These are phyloP conservation scores for Drosophila nigricruria DNA, from an alignment of 2,888 invertebrate genomes.

Conservation along the genomic window DNA sequence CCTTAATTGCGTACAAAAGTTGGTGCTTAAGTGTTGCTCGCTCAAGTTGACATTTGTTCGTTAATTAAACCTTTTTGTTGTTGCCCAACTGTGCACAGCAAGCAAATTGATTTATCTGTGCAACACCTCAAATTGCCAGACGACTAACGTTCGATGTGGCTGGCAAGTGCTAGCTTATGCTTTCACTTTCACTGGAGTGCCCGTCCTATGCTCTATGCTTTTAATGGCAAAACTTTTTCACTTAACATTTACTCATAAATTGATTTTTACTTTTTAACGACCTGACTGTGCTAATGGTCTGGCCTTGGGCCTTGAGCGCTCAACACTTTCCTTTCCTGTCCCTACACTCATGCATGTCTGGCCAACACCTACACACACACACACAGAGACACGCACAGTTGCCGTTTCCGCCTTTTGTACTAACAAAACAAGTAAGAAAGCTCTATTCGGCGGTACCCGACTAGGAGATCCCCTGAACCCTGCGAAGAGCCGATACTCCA, in stretches of 20 bases:
- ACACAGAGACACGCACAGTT: conserved; percentile 19
- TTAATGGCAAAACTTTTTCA: conserved; percentile 79
- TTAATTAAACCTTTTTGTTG: conserved; percentile 79
- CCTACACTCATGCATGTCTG: conserved; percentile 44
- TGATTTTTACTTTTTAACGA: conserved; percentile 82
- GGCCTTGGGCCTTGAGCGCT: conserved; percentile 46
- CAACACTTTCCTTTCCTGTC: conserved; percentile 22
- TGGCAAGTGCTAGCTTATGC: conserved; percentile 37
- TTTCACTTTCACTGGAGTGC: conserved; percentile 19
- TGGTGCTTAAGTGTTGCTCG: conserved; percentile 74
- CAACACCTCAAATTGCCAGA: conserved; percentile 69
- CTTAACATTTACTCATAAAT: conserved; percentile 80
- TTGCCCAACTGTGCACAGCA: conserved; percentile 74
- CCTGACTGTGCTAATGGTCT: conserved; percentile 56
- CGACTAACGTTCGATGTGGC: conserved; percentile 27
- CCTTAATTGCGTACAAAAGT: conserved; percentile 79
- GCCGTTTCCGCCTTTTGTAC: conserved; percentile 9
- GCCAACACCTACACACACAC: conserved; percentile 8
- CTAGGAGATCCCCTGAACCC: no score
- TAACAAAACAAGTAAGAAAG: no score
- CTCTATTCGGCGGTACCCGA: no score
- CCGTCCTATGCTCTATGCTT: conserved; percentile 31
- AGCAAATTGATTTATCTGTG: conserved; percentile 81
- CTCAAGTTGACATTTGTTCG: conserved; percentile 79
- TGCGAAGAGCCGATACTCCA: no score